Conservation (phyloP, 1,140 invertebrate genomes). For the Panonychus citri region DNA sequence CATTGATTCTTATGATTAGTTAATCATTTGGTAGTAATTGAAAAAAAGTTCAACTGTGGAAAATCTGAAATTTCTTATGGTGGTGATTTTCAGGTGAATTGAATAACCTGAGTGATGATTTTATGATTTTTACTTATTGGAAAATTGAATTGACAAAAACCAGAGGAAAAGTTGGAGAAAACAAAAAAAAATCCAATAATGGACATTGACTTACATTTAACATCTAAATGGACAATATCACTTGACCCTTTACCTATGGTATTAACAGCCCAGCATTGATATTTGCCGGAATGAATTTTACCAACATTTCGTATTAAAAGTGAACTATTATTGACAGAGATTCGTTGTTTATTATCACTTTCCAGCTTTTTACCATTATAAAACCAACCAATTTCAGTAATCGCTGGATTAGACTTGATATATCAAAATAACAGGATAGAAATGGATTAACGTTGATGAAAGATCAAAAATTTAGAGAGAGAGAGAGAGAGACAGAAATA, state of each 20-base stretch:
- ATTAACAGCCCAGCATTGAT: constrained; percentile 70
- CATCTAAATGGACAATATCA: constrained; percentile 51
- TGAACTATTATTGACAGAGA: constrained; percentile 51
- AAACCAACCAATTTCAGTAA: constrained; percentile 54
- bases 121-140: background rate
- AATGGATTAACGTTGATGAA: too few species aligned
- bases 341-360: constrained; percentile 29
- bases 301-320: constrained; percentile 20
- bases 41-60: too few species aligned
- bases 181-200: background rate
- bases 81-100: too few species aligned
- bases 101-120: too few species aligned
- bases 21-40: too few species aligned
- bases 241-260: constrained; percentile 66
- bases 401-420: constrained; percentile 60
- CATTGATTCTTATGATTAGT: too few species aligned
- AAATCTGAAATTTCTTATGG: too few species aligned
- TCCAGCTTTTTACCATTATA: constrained; percentile 31
- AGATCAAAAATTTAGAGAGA: too few species aligned
- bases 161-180: background rate
- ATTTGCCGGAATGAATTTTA: constrained; percentile 24
- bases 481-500: background rate
- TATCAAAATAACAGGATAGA: too few species aligned
- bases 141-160: background rate
- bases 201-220: constrained; percentile 28